Base-by-base conservation (phyloP, 2,888 invertebrate genomes). In the Mesodorylaimus sp. region DNA sequence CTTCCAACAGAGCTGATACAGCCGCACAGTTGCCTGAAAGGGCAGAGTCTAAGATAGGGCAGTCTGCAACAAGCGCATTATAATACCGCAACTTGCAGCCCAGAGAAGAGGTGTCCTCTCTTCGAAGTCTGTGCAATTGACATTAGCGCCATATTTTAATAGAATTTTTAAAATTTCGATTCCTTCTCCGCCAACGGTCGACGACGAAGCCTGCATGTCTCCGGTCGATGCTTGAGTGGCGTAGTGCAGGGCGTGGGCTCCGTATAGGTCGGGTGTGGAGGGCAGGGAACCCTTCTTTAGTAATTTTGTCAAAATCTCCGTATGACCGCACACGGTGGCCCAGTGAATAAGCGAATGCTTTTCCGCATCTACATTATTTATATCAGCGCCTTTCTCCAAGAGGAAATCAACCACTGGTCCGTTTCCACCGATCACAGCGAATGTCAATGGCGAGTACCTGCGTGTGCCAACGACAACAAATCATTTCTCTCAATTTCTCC, bases 281-380 rank as follows among this genome's bases (percentile, higher is more conserved):
- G 88, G 79, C 58, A 82, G 79, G 0, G 87, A 88, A 3, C 87
- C 86, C 1, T 62, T 78, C 2, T 81, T 79, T 58, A 89, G 70
- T 42, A 91, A 79, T 1, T 86, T 76, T 38, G 88, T 47, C 41
- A 50, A 24, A 16, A 57, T 2, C 21, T 47, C 41, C 7, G 24
- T 19, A 29, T 25, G 3, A 16, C 57, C 59, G 52, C 60, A 62
- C 2, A 62, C 93, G 56, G 91, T 88, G 21, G 95, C 91, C 95
- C 95, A 97, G 68, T 97, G 95, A 10, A 93, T 81, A 43, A 86
- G 83, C 1, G 89, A 86, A 68, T 95, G 95, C 53, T 83, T 81
- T 66, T 95, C 93, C 61, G 83, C 79, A 69, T 97, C 95, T 57
- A 83, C 76, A 43, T 84, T 81, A 68, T 83, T 81, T 56, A 91